A percentile compares a stretch with the other conserved stretches of the same genome.
Conservation (phyloP, 2,888 invertebrate genomes). For the Pterobdella sp. region DNA sequence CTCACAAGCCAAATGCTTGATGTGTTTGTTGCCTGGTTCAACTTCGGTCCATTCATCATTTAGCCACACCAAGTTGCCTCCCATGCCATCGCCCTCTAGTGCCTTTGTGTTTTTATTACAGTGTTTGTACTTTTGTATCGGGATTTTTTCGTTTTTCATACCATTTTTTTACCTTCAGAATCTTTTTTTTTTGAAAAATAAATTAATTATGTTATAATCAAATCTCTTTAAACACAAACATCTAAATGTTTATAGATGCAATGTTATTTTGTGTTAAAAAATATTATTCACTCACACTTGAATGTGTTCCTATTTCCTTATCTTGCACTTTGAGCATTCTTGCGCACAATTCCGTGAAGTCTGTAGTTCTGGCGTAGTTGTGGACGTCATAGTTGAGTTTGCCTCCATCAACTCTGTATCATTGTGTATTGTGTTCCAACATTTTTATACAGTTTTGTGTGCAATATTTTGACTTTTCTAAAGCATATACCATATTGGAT, state of each 20-base stretch:
- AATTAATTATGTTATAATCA: background rate
- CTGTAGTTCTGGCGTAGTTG: slow-evolving; percentile 28
- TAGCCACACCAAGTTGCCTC: slow-evolving; percentile 29
- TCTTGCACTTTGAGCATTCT: slow-evolving; percentile 23
- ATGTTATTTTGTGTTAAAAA: background rate
- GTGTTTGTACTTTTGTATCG: background rate
- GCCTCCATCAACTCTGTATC: slow-evolving; percentile 25
- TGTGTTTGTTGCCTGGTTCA: slow-evolving; percentile 18
- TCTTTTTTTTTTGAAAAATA: too few species aligned
- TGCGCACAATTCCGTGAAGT: slow-evolving; percentile 28
- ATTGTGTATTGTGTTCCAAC: too few species aligned
- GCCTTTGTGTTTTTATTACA: background rate
- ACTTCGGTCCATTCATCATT: slow-evolving; percentile 31
- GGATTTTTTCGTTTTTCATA: too few species aligned
- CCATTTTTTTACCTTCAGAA: too few species aligned
- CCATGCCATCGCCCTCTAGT: slow-evolving; percentile 3
- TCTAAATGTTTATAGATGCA: background rate
- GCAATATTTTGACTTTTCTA: too few species aligned
- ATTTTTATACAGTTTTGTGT: too few species aligned
- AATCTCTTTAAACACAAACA: too few species aligned
- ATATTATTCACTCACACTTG: slow-evolving; percentile 14
- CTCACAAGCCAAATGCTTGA: slow-evolving; percentile 30
- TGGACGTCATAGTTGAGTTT: slow-evolving; percentile 26
- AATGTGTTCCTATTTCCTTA: slow-evolving; percentile 23
- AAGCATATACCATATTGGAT: too few species aligned